Conservation (phyloP, 1,140 invertebrate species). For the Drosophila ohnishii region DNA sequence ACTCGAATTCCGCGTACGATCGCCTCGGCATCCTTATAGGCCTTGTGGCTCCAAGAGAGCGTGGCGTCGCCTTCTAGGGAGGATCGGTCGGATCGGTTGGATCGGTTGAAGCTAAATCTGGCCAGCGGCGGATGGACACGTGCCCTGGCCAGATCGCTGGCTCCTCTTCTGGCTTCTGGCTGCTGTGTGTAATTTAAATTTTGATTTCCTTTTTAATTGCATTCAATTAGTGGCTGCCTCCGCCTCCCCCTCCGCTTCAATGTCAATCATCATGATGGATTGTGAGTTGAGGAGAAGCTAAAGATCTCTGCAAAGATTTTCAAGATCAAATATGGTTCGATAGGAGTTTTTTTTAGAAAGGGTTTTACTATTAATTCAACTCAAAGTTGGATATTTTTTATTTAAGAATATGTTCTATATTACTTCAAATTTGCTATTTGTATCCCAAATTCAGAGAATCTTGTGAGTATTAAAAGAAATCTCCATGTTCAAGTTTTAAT, state of each 20-base stretch:
- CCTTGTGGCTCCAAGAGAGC: slow-evolving; percentile 22
- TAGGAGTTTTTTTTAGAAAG: neutral
- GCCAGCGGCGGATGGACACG: slow-evolving; percentile 37
- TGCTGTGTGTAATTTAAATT: slow-evolving; percentile 36
- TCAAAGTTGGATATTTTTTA: neutral
- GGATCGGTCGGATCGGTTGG: slow-evolving; percentile 1
- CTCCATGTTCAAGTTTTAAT: neutral
- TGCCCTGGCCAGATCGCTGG: slow-evolving; percentile 8
- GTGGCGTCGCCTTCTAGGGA: slow-evolving; percentile 40
- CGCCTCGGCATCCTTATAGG: slow-evolving; percentile 36
- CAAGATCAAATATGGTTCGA: neutral
- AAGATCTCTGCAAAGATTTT: too few species aligned
- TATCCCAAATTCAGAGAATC: neutral
- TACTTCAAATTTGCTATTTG: neutral
- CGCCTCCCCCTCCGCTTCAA: neutral
- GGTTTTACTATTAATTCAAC: too few species aligned
- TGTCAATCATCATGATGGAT: slow-evolving; percentile 33
- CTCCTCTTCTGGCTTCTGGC: slow-evolving; percentile 4
- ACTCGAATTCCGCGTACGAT: slow-evolving; percentile 42
- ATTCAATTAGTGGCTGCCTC: slow-evolving; percentile 31
- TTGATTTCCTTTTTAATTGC: slow-evolving; percentile 44
- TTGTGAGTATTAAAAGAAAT: too few species aligned
- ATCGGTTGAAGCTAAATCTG: slow-evolving; percentile 32
- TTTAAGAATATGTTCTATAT: neutral
- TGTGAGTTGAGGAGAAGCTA: neutral